Evolutionary conservation across 2,888 invertebrate species (phyloP).

Genomic region (Dryocosmus kuriphilus): DNA sequence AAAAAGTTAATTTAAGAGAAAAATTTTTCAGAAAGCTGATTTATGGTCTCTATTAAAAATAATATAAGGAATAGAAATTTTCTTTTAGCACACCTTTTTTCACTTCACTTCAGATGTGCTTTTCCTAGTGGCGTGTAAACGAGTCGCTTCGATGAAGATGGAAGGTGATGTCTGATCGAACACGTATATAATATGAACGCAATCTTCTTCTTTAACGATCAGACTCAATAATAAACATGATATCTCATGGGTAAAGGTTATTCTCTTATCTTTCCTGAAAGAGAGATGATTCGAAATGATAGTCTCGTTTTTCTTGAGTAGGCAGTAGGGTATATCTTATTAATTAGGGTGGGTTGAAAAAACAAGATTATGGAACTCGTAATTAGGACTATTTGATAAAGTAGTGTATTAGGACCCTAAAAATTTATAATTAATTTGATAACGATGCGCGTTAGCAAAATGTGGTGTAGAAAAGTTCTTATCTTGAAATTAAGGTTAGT

Average conservation of each 20-base stretch:
- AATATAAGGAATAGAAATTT: neutral
- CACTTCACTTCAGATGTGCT: conserved; percentile 50
- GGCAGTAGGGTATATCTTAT: neutral
- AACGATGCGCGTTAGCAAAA: too few species aligned
- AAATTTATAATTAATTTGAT: too few species aligned
- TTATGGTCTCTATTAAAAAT: too few species aligned
- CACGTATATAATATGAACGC: conserved; percentile 57
- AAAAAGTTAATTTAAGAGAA: too few species aligned
- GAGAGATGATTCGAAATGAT: neutral
- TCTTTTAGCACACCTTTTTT: neutral
- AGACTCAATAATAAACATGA: conserved; percentile 59
- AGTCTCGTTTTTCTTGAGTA: neutral
- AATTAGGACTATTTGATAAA: too few species aligned
- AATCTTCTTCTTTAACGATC: conserved; percentile 62
- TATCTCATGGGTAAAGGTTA: conserved; percentile 18
- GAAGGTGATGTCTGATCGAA: conserved; percentile 63
- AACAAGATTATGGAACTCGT: too few species aligned
- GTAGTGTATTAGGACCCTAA: too few species aligned
- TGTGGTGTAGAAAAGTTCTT: too few species aligned
- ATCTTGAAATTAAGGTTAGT: too few species aligned
- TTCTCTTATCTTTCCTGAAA: conserved; percentile 16
- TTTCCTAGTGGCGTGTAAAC: conserved; percentile 56
- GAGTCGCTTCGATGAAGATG: conserved; percentile 41
- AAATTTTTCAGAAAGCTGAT: too few species aligned
- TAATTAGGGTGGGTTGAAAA: too few species aligned